These are phyloP conservation scores for Oncorhynchus tshawytscha DNA, from an alignment of 2,113 vertebrate genomes.

Conservation along the genomic window DNA sequence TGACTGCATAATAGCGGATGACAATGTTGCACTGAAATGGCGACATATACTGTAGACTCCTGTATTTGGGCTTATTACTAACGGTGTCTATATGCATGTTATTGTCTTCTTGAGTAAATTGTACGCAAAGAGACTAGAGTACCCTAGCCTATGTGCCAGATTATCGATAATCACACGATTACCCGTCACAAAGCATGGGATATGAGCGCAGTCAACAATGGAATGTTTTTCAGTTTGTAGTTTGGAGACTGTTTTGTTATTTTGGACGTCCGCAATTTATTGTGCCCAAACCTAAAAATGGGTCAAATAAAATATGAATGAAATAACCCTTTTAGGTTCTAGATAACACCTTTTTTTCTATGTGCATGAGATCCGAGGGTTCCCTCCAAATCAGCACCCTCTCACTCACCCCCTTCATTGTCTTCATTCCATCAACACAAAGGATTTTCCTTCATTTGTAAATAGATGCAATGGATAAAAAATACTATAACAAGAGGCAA, in stretches of 20 bases:
- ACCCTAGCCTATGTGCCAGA: slow-evolving; percentile 57
- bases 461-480: slow-evolving; percentile 33
- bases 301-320: slow-evolving; percentile 27
- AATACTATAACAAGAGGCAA: too few species aligned
- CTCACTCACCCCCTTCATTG: slow-evolving; percentile 44
- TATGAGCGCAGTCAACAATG: slow-evolving; percentile 40
- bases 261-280: slow-evolving; percentile 47
- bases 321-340: background rate
- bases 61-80: background rate
- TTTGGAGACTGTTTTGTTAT: slow-evolving; percentile 20
- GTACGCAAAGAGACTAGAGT: slow-evolving; percentile 44
- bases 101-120: slow-evolving; percentile 55
- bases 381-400: slow-evolving; percentile 50
- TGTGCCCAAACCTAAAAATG: slow-evolving; percentile 28
- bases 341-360: background rate
- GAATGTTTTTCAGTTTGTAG: slow-evolving; percentile 50
- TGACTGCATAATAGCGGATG: slow-evolving; percentile 33
- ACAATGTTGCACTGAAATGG: slow-evolving; percentile 38
- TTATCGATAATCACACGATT: slow-evolving; percentile 72
- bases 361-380: slow-evolving; percentile 26
- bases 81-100: background rate
- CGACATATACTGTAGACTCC: background rate
- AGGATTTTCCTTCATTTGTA: slow-evolving; percentile 34
- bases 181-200: slow-evolving; percentile 58
- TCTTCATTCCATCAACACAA: slow-evolving; percentile 48